These are phyloP conservation scores for Harpagoxenus sublaevis DNA, from an alignment of 2,888 invertebrate species.

Conservation along the genomic window DNA sequence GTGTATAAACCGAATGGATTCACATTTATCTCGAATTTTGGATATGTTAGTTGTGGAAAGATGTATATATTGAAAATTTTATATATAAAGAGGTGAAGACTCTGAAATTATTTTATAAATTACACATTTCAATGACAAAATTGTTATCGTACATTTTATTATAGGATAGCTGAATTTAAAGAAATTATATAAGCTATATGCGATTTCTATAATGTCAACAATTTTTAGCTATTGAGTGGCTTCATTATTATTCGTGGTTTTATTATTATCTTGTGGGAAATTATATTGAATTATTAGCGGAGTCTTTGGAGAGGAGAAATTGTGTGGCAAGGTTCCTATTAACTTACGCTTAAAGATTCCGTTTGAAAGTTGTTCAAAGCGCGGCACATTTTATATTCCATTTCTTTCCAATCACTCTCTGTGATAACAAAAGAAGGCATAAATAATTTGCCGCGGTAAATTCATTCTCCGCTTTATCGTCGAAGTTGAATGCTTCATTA, in stretches of 20 bases:
- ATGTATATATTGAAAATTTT: neutral
- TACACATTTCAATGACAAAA: neutral
- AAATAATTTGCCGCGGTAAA: constrained; percentile 46
- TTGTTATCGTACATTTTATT: neutral
- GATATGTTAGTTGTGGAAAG: neutral
- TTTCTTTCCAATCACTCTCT: constrained; percentile 11
- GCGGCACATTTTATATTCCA: constrained; percentile 39
- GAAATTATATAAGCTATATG: neutral
- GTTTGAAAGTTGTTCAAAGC: constrained; percentile 19
- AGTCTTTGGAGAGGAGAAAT: neutral
- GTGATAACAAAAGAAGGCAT: neutral
- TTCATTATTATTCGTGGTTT: neutral
- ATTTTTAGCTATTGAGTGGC: neutral
- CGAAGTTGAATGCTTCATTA: constrained; percentile 24
- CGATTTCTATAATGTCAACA: neutral
- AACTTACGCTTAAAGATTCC: constrained; percentile 35
- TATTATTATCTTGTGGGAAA: constrained; percentile 11
- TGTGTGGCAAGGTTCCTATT: neutral
- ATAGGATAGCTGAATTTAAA: neutral
- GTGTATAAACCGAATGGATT: neutral
- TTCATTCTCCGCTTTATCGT: constrained; percentile 16
- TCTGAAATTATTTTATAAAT: constrained; percentile 7
- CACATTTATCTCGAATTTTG: neutral
- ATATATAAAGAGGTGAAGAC: neutral
- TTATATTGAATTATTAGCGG: constrained; percentile 15